Percentiles rank a stretch among this genome's conserved stretches.
Conservation (phyloP, 2,797 vertebrate species). For the Alectoris magna region DNA sequence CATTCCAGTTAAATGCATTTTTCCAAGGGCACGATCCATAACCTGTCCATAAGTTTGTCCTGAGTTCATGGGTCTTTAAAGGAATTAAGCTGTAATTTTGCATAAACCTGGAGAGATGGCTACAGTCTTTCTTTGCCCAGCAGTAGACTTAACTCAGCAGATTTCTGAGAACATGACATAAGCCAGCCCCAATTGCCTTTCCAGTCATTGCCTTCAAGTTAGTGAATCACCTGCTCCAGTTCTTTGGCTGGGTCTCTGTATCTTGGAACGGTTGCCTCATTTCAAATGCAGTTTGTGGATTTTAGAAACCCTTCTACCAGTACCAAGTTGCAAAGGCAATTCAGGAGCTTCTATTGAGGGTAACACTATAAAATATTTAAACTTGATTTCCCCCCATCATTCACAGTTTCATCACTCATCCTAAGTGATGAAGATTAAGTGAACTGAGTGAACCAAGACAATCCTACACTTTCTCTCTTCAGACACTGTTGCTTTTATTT, state of each 20-base stretch:
- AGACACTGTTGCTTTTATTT: neutral
- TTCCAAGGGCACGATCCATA: neutral
- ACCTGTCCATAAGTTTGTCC: no score
- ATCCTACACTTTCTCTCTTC: no score
- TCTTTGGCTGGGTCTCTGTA: neutral
- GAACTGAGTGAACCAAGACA: no score
- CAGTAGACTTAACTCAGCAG: neutral
- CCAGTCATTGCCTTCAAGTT: neutral
- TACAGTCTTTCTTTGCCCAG: neutral
- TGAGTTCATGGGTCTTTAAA: neutral
- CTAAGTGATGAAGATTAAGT: neutral
- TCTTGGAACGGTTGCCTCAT: neutral
- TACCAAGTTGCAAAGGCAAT: neutral
- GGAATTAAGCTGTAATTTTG: neutral
- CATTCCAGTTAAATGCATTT: neutral
- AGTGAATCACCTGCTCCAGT: neutral
- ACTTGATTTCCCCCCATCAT: neutral
- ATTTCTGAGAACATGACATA: neutral
- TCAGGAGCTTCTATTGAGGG: neutral
- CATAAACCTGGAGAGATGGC: neutral
- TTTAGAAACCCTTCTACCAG: neutral
- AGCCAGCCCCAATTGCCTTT: neutral
- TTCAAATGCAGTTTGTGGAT: neutral
- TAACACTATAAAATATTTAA: neutral
- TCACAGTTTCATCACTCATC: neutral